These are phyloP conservation scores for Saguinus midas DNA, from an alignment of 2,113 vertebrate species.

Conservation along the genomic window DNA sequence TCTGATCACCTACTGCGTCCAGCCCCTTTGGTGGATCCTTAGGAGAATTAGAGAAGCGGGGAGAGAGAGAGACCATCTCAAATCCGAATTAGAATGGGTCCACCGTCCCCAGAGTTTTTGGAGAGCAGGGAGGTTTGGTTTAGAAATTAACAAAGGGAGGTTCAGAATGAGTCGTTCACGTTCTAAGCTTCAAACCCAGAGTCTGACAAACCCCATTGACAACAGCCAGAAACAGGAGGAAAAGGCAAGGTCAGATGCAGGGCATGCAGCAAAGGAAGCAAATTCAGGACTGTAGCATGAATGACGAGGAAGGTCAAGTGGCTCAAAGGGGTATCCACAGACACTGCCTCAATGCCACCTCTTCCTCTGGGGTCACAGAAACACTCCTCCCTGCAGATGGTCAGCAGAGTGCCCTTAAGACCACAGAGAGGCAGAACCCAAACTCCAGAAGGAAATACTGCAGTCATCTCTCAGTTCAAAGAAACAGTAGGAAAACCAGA, in stretches of 20 bases:
- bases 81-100: too few relatives aligned
- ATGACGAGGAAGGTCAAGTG: fast-evolving
- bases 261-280: neutral
- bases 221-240: neutral
- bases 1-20: neutral
- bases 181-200: neutral
- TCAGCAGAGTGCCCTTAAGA: neutral
- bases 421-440: neutral
- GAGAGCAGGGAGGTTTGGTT: neutral
- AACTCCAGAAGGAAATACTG: neutral
- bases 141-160: neutral
- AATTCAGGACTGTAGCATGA: neutral
- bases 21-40: fast-evolving
- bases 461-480: neutral
- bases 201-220: neutral
- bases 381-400: neutral
- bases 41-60: neutral
- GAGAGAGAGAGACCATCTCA: neutral
- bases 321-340: neutral
- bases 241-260: neutral
- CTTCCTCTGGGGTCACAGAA: neutral
- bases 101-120: fast-evolving
- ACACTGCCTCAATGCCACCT: fast-evolving
- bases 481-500: neutral
- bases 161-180: neutral